Evolutionary conservation across 2,113 vertebrate species (phyloP), one percentile per base, ranked within the genome.

Genomic region (Coreoperca whiteheadi): DNA sequence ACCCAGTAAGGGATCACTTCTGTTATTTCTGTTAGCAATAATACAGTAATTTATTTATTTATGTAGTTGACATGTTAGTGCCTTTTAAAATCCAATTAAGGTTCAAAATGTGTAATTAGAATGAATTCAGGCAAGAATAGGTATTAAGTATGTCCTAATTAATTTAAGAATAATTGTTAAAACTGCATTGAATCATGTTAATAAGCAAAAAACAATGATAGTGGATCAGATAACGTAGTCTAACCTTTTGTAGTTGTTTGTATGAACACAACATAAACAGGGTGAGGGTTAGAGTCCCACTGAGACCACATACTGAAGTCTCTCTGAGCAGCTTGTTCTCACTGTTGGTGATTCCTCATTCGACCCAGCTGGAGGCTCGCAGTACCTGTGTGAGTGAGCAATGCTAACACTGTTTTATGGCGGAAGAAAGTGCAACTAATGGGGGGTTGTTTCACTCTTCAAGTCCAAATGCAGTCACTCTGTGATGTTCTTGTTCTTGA

Each of bases 371-470:
- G 2, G 25, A 67, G 79, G 82, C 71, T 23, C 79, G 6, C 79
- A 3, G 60, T 43, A 50, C 51, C 70, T 74, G 64, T 8, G n/a
- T 25, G 34, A 11, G 16, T 0, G 70, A 57, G 83, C 77, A 86
- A 86, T 83, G 83, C 53, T 46, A 50, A 60, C 73, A 1, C 83
- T 23, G 63, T 67, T 86, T 80, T 34, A 10, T 4, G 16, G 25
- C 15, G 16, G 6, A 63, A 64, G 73, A 81, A 61, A 65, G 80
- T 76, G 59, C 6, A 23, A 5, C 46, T 63, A 20, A 54, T 20
- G 74, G 64, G 30, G 51, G 0, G 20, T 28, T 48, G 20, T 73
- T 80, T 69, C 48, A 51, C 51, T 25, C 61, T 34, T 21, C 15
- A 0, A 43, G 18, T 48, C 21, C 1, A 1, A 60, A 18, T 37